Conservation (phyloP, 2,888 invertebrate genomes). For the Sisyra nigra region DNA sequence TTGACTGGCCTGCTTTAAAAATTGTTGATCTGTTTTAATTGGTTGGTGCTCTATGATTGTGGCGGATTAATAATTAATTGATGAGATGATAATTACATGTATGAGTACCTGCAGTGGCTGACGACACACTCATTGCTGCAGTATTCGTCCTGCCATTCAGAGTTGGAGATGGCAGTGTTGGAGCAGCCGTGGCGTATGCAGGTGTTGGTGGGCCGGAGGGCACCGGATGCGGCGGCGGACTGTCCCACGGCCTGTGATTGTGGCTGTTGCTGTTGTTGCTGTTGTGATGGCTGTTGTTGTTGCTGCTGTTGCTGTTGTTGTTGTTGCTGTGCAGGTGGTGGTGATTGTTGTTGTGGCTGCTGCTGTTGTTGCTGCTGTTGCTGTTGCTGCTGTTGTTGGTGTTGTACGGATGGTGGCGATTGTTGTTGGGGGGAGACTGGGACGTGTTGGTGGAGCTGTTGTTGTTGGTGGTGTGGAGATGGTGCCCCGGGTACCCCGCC, state of each 20-base stretch:
- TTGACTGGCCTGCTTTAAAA: too few relatives aligned
- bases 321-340: constrained; percentile 23
- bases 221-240: constrained; percentile 15
- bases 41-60: too few relatives aligned
- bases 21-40: too few relatives aligned
- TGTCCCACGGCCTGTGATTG: constrained; percentile 18
- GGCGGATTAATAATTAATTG: background rate
- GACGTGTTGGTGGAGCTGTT: constrained; percentile 29
- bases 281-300: constrained; percentile 26
- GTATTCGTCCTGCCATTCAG: constrained; percentile 94
- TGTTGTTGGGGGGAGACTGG: constrained; percentile 14
- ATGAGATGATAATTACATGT: constrained; percentile 8
- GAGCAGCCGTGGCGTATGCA: constrained; percentile 83
- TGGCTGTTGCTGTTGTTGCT: constrained; percentile 30
- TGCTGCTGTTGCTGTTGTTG: constrained; percentile 24
- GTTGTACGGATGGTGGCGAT: constrained; percentile 17
- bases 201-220: constrained; percentile 30
- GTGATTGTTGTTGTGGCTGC: constrained; percentile 23
- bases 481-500: constrained; percentile 32
- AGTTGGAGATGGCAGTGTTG: constrained; percentile 78
- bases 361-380: constrained; percentile 27
- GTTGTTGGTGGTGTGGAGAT: constrained; percentile 14
- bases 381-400: constrained; percentile 27
- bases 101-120: constrained; percentile 71
- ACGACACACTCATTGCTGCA: constrained; percentile 96